phyloP scores from a whole-genome alignment of 2,797 vertebrate species.

The Coccyzus lansbergi region DNA sequence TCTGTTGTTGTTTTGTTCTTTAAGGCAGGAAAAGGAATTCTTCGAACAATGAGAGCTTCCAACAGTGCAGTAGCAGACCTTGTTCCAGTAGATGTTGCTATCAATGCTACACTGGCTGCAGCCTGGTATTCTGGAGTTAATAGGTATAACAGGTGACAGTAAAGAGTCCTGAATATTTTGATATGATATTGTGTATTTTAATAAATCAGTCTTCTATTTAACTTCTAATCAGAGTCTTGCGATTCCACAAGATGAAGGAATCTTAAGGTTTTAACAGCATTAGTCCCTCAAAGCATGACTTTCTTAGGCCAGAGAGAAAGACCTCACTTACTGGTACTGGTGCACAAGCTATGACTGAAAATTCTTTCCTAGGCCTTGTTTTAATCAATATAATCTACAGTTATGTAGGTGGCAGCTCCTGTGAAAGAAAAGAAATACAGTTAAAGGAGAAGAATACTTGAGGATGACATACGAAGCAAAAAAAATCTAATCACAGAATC shows the following conservation, averaged over 20 bases:
- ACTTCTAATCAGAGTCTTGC: background rate
- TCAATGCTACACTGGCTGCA: slow-evolving; percentile 91
- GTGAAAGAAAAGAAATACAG: background rate
- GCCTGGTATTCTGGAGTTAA: slow-evolving; percentile 97
- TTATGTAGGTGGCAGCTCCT: background rate
- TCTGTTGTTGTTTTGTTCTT: slow-evolving; percentile 54
- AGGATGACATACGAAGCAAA: background rate
- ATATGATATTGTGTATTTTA: background rate
- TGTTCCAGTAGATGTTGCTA: slow-evolving; percentile 95
- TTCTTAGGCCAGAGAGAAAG: background rate
- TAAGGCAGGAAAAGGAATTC: slow-evolving; percentile 98
- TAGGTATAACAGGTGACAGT: slow-evolving; percentile 81
- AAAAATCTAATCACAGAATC: too few relatives aligned
- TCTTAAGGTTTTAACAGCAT: background rate
- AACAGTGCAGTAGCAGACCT: slow-evolving; percentile 95
- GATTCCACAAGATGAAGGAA: background rate
- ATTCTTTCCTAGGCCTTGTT: background rate
- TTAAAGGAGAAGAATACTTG: background rate
- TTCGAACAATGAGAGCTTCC: slow-evolving; percentile 96
- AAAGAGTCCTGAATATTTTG: slow-evolving; percentile 5
- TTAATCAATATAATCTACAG: background rate
- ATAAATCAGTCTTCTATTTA: background rate
- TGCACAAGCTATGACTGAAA: background rate
- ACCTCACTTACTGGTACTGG: background rate
- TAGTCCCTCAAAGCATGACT: background rate